A percentile compares a stretch with the other conserved stretches of the same genome.
Conservation (phyloP, 2,888 invertebrate species). For the Conops quadrifasciatus region DNA sequence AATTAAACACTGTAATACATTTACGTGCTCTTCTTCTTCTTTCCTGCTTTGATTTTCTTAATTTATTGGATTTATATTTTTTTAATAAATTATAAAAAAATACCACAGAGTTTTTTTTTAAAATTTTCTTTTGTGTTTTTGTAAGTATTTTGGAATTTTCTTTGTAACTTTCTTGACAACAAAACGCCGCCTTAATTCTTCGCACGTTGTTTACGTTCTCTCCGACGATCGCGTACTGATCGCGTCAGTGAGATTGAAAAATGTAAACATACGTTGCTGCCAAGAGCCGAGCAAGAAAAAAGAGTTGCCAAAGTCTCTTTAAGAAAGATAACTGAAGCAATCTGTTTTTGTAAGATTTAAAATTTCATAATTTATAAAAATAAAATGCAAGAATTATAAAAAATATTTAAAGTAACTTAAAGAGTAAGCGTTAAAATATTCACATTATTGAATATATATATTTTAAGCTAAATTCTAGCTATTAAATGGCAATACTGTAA, state of each 20-base stretch:
- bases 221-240: constrained; percentile 39
- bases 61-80: not conserved
- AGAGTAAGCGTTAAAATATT: too few relatives aligned
- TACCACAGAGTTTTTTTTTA: not conserved
- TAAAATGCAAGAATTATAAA: too few relatives aligned
- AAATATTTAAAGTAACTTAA: too few relatives aligned
- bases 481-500: too few relatives aligned
- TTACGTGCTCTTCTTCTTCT: not conserved
- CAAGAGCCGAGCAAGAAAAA: not conserved
- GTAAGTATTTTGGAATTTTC: not conserved
- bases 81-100: not conserved
- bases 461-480: too few relatives aligned
- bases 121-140: not conserved
- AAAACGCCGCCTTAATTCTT: not conserved
- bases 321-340: too few relatives aligned
- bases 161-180: too few relatives aligned
- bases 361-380: too few relatives aligned
- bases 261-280: constrained; percentile 41
- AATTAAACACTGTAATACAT: not conserved
- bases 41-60: not conserved
- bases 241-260: constrained; percentile 32
- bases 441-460: too few relatives aligned
- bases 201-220: constrained; percentile 25
- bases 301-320: too few relatives aligned
- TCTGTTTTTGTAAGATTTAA: not conserved